phyloP scores from a whole-genome alignment of 2,113 vertebrate species.

The Camelus dromedarius region DNA sequence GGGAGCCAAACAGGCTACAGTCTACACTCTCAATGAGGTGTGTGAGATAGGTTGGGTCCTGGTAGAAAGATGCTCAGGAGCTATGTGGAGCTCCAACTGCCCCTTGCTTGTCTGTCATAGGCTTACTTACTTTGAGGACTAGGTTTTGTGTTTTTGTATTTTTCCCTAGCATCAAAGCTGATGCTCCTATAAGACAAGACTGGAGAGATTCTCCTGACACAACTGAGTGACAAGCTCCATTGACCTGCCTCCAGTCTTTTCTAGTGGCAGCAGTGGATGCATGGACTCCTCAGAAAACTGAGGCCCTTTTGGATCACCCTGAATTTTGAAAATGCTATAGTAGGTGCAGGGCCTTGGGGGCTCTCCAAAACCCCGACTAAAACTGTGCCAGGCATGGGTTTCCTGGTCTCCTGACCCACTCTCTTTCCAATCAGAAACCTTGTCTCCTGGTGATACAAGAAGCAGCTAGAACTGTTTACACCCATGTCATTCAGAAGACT shows the following conservation, averaged over 20 bases:
- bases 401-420: not conserved
- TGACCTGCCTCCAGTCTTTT: not conserved
- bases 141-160: not conserved
- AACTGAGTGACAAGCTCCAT: not conserved
- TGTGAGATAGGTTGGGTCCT: not conserved
- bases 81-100: not conserved
- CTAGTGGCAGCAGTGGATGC: not conserved
- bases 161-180: conserved; percentile 19
- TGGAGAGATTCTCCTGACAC: not conserved
- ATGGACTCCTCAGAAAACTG: conserved; percentile 10
- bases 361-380: not conserved
- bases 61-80: not conserved
- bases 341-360: not conserved
- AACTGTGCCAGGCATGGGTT: not conserved
- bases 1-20: not conserved
- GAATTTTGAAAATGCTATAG: conserved; percentile 5
- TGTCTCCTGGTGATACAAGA: not conserved
- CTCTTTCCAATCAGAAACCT: not conserved
- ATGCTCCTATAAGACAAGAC: not conserved
- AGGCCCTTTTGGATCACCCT: not conserved
- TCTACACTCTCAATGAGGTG: not conserved
- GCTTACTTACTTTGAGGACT: not conserved
- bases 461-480: not conserved
- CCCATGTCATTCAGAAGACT: not conserved
- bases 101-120: not conserved